Base-by-base conservation (phyloP, 2,888 invertebrate species). In the Mesochorus sp. region DNA sequence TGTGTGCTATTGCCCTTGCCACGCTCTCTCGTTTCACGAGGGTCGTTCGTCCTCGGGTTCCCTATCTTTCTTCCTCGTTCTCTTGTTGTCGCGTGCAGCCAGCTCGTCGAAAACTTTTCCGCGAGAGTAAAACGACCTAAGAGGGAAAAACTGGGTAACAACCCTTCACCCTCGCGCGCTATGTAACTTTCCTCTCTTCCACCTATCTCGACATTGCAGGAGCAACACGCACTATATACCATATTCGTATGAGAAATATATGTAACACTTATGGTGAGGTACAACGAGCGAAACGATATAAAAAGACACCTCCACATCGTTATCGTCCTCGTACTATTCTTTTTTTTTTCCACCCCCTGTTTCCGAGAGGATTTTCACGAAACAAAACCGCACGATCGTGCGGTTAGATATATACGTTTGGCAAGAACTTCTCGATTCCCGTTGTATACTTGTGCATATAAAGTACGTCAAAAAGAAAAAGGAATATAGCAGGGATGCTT, bases 101-200 rank as follows among this genome's bases (percentile, higher is more conserved):
- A 53, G 49, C 62, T 73, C 67, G 72, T 77, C 70, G 71, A 66
- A 71, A 76, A 76, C 59, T 76, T n/a, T n/a, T 76, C 37, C 28
- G 3, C 62, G 51, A 59, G 62, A 64, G 53, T 53, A 53, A 61
- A 70, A 70, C 68, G 59, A 66, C 70, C 70, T 66, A 44, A 31
- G 68, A 57, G 21, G 34, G 34, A 62, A 74, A 68, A 61, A 55
- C 66, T 71, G 66, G n/a, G 78, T 71, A 74, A 79, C 78, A 79
- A 79, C 74, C 78, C 77, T 70, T 70, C 73, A 68, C 55, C 62
- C 73, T 68, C 34, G 37, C 19, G 17, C 62, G 14, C 44, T 12
- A 8, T 47, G 8, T 37, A 17, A 10, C 2, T 24, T 0, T 34
- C 21, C 44, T 8, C 12, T 4, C 47, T 12, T 64, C 57, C 42